Evolutionary conservation across 2,113 vertebrate genomes (phyloP), one percentile per base, ranked within the genome.

Genomic region (Etia nguti): DNA sequence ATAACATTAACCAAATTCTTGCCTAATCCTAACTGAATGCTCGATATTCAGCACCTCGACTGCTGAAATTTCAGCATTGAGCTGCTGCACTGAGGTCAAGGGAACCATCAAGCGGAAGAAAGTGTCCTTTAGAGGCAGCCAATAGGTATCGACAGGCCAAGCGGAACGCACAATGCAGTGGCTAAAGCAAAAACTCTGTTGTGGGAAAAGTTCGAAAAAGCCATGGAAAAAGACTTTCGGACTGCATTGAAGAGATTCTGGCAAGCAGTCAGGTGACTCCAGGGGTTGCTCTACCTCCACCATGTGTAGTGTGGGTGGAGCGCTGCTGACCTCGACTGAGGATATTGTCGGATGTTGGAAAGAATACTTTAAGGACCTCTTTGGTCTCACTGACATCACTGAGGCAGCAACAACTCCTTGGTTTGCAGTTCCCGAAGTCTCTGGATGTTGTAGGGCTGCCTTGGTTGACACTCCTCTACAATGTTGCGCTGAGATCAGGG

Each of bases 131-230:
- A 24, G 12, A 56, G 54, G 54, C 54, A 56, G 22, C 10, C 54
- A 56, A 56, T 56, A 56, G 22, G 3, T 56, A 56, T 56, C 1
- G 54, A 24, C 22, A 56, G 22, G 22, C 22, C 54, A 24, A 56
- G 22, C 54, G 24, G 54, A 56, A 56, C 3, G 22, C 54, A 56
- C 11, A n/a, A n/a, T n/a, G 54, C 22, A 56, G 54, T 56, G 54
- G n/a, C 54, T 7, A 7, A 56, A 24, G 54, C 22, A 24, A 56
- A 56, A 56, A 24, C 54, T 56, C 1, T 0, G 0, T 12, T 24
- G 22, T 56, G 54, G 11, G 22, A 56, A 24, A 11, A 24, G 54
- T 56, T 24, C 1, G 1, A 24, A 56, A 11, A 56, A 1, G 0
- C 22, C 54, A 13, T 1, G 1, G 54, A 24, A 56, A 55, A 56